Percentiles rank a stretch among this genome's conserved stretches.
Evolutionary conservation across 2,888 invertebrate species (phyloP).

Genomic region (Neoscelio sp.): DNA sequence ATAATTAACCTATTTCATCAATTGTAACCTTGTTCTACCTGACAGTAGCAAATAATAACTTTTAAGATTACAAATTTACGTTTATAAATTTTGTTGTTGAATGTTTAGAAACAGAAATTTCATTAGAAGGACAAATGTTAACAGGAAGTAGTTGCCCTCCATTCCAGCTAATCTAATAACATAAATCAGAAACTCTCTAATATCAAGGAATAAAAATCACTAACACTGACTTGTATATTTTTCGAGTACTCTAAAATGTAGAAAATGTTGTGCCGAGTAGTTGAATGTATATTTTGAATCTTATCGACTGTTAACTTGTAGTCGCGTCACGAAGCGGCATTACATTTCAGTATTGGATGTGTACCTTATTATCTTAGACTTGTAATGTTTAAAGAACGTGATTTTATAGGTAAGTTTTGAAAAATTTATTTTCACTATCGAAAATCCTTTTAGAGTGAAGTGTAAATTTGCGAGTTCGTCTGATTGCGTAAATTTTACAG

Average conservation of each 20-base stretch:
- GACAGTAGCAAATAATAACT: no score
- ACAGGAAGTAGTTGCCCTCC: no score
- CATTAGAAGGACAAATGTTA: no score
- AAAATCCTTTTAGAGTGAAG: slow-evolving; percentile 14
- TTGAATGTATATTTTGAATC: slow-evolving; percentile 59
- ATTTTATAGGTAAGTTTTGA: slow-evolving; percentile 36
- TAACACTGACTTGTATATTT: slow-evolving; percentile 20
- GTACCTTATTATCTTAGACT: slow-evolving; percentile 59
- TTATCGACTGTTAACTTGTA: slow-evolving; percentile 64
- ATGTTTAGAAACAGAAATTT: no score
- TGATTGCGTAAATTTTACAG: background rate
- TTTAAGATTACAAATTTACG: no score
- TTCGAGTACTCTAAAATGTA: slow-evolving; percentile 25
- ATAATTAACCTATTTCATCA: no score
- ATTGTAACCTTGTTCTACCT: no score
- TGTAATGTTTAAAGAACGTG: slow-evolving; percentile 48
- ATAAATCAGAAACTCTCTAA: slow-evolving; percentile 3
- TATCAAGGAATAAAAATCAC: slow-evolving; percentile 49
- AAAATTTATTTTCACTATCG: slow-evolving; percentile 8
- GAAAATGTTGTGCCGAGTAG: slow-evolving; percentile 54
- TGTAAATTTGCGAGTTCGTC: background rate
- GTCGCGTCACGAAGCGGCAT: slow-evolving; percentile 57
- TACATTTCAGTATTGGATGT: slow-evolving; percentile 55
- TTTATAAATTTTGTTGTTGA: no score
- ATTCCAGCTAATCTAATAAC: slow-evolving; percentile 12